Evolutionary conservation across 1,140 invertebrate genomes (phyloP), one percentile per base, ranked within the genome.

Genomic region (Rhopalosiphum maidis): DNA sequence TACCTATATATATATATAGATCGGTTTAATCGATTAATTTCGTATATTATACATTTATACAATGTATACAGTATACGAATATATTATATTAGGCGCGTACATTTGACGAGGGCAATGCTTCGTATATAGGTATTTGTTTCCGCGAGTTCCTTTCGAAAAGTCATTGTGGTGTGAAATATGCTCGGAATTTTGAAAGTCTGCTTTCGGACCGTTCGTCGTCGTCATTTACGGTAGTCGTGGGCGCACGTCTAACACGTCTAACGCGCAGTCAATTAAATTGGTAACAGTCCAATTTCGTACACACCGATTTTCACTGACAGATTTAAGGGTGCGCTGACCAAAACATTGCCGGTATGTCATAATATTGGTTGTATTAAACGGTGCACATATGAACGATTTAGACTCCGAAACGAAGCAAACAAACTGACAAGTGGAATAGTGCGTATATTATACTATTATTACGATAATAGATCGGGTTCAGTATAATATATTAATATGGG

Each of bases 1-100:
- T 30, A 23, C 48, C 46, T 88, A 46, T n/a, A 68, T 41, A 37
- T 37, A 37, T 37, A 41, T 18, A n/a, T 51, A 35, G 46, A 22
- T 86, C 41, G 23, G 46, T 51, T n/a, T n/a, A 18, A 88, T 88
- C 86, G 86, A 88, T 88, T 88, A 88, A 88, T 88, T 88, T 51
- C 2, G 86, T 35, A 15, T 86, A 86, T 86, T 46, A 86, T 85
- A 46, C 30, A 35, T n/a, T 77, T n/a, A n/a, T n/a, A n/a, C n/a
- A n/a, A n/a, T n/a, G n/a, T n/a, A n/a, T n/a, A n/a, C n/a, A n/a
- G 60, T 77, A 51, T 35, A 41, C 83, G 37, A 41, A 30, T 85
- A 85, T 85, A 46, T 86, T 46, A 77, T n/a, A 77, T 46, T 37
- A 83, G 8, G 77, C 23, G 83, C 2, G 23, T 86, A 83, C 35